Base-by-base conservation (phyloP, 2,113 vertebrate species). In the Rissa tridactyla region DNA sequence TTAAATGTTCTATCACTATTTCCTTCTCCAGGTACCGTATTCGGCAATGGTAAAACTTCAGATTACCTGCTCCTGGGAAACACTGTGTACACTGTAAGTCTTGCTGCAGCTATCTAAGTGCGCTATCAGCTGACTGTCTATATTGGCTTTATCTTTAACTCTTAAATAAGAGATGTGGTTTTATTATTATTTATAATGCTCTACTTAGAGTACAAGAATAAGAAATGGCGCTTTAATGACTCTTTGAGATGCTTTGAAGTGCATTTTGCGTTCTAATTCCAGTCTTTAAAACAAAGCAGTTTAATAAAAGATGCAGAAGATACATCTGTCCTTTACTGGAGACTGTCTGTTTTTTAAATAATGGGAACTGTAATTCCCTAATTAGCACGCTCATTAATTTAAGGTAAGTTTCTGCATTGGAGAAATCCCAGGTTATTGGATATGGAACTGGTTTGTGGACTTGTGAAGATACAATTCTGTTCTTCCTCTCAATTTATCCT, bases 1-100 rank as follows among this genome's bases (percentile, higher is more conserved):
- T 47, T n/a, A 21, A 40, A 30, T 62, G 22, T 32, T 83, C 80
- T 40, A 32, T 75, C 8, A 7, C 18, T 96, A 6, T 97, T 96
- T 98, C 97, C 55, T 93, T 94, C 92, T 96, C 40, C 96, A 99
- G 99, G 99, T 96, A 99, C 98, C 0, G 99, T 99, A 36, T 99
- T 99, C 73, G 98, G 98, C 97, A 99, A 98, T 66, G 99, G 99
- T 96, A 98, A 98, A 94, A 99, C 99, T 82, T 99, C 99, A 4
- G 99, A 99, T 97, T 99, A 99, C 95, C 98, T 99, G 86, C 99
- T 99, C 66, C 97, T 99, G 96, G 99, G 99, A 60, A 99, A 99
- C 97, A 99, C 99, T 97, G 99, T 99, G 96, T 99, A 99, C 94
- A 99, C 99, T 61, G 99, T 99, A 98, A 99, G 99, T 98, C 54